These are phyloP conservation scores for Phymanthus crucifer DNA, from an alignment of 92 coral and sea anemone genomes.

Conservation along the genomic window DNA sequence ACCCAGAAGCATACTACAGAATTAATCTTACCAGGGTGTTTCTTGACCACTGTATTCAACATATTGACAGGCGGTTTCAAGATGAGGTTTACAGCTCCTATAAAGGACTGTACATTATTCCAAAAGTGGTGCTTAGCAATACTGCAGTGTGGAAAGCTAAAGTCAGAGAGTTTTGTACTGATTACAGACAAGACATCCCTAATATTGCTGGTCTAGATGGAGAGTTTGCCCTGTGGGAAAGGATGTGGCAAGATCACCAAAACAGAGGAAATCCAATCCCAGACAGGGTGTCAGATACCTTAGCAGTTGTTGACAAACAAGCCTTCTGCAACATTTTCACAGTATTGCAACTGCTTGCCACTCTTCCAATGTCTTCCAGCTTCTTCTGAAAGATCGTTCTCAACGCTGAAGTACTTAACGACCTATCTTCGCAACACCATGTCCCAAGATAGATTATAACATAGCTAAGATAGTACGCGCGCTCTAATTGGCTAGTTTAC, in stretches of 20 bases:
- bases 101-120: slow-evolving; percentile 47
- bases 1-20: slow-evolving; percentile 58
- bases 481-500: too few species aligned
- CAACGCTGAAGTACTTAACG: slow-evolving; percentile 50
- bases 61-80: slow-evolving; percentile 57
- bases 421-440: slow-evolving; percentile 61
- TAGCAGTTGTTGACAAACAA: slow-evolving; percentile 51
- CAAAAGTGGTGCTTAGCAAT: slow-evolving; percentile 39
- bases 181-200: slow-evolving; percentile 46
- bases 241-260: slow-evolving; percentile 49
- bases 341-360: slow-evolving; percentile 61
- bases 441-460: slow-evolving; percentile 56
- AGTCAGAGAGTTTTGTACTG: slow-evolving; percentile 55
- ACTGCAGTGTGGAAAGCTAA: slow-evolving; percentile 52
- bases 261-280: slow-evolving; percentile 50
- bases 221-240: slow-evolving; percentile 60
- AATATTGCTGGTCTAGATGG: slow-evolving; percentile 57
- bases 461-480: too few species aligned
- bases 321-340: slow-evolving; percentile 51
- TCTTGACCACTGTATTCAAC: slow-evolving; percentile 60
- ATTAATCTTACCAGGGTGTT: slow-evolving; percentile 61
- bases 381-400: slow-evolving; percentile 52
- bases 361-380: slow-evolving; percentile 61
- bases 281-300: slow-evolving; percentile 57
- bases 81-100: slow-evolving; percentile 51